Evolutionary conservation across 2,797 vertebrate species (phyloP).

Genomic region (Tokudaia muenninki): DNA sequence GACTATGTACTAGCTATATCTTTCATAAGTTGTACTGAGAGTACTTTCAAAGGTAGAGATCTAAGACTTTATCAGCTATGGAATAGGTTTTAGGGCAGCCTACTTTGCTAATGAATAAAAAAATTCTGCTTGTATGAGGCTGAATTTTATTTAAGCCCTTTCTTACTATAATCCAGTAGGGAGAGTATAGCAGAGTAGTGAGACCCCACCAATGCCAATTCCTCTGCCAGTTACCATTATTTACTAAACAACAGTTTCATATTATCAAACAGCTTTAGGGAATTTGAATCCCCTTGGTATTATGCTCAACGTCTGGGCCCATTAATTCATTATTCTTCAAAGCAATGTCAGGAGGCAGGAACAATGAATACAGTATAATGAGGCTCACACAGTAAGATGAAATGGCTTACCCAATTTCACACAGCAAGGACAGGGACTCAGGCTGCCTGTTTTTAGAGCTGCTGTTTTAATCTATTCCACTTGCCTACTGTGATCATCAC

Average conservation of each 20-base stretch:
- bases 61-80: slow-evolving; percentile 14
- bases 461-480: slow-evolving; percentile 9
- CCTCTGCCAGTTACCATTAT: slow-evolving; percentile 43
- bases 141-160: slow-evolving; percentile 35
- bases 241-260: slow-evolving; percentile 52
- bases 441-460: slow-evolving; percentile 5
- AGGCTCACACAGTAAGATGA: slow-evolving; percentile 30
- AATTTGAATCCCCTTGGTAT: slow-evolving; percentile 20
- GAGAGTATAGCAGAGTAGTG: neutral
- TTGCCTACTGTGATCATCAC: neutral
- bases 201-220: neutral
- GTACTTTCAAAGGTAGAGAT: slow-evolving; percentile 8
- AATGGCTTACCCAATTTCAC: neutral
- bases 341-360: slow-evolving; percentile 4
- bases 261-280: slow-evolving; percentile 1
- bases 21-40: slow-evolving; percentile 21
- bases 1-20: neutral
- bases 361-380: slow-evolving; percentile 45
- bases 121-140: neutral
- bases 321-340: slow-evolving; percentile 48
- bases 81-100: slow-evolving; percentile 28
- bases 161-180: slow-evolving; percentile 36
- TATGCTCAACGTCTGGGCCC: slow-evolving; percentile 28
- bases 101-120: slow-evolving; percentile 42
- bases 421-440: neutral